Conservation (phyloP, 2,888 invertebrate genomes). For the Thecophora atra region DNA sequence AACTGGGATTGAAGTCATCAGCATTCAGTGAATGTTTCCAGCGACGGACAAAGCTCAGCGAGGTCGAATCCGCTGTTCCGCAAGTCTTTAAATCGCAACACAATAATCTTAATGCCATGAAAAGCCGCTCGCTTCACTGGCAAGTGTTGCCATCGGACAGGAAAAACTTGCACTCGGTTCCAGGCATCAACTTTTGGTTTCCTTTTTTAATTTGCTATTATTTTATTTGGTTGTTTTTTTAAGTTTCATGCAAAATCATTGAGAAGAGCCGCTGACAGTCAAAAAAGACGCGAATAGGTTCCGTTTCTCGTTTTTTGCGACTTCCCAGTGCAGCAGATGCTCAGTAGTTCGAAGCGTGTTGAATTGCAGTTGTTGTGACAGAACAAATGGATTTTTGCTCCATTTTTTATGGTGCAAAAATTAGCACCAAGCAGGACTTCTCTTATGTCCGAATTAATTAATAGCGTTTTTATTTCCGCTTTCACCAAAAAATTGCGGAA, state of each 20-base stretch:
- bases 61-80: not conserved
- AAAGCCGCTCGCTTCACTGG: not conserved
- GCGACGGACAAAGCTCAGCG: not conserved
- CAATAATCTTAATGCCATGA: not conserved
- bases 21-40: not conserved
- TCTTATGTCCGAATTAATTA: no score
- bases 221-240: constrained; percentile 16
- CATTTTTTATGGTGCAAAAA: no score
- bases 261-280: not conserved
- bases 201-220: constrained; percentile 30
- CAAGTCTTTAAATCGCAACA: not conserved
- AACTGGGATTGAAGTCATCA: constrained; percentile 31
- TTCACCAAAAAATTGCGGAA: no score
- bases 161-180: constrained; percentile 6
- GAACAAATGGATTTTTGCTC: not conserved
- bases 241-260: not conserved
- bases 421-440: no score
- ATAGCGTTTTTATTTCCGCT: no score
- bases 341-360: not conserved
- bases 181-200: no score
- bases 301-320: not conserved
- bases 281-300: not conserved
- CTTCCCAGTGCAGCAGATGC: constrained; percentile 17
- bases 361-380: not conserved
- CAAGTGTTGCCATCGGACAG: constrained; percentile 5